Evolutionary conservation across 1,140 invertebrate species (phyloP), one percentile per base, ranked within the genome.

Genomic region (Idris sp.): DNA sequence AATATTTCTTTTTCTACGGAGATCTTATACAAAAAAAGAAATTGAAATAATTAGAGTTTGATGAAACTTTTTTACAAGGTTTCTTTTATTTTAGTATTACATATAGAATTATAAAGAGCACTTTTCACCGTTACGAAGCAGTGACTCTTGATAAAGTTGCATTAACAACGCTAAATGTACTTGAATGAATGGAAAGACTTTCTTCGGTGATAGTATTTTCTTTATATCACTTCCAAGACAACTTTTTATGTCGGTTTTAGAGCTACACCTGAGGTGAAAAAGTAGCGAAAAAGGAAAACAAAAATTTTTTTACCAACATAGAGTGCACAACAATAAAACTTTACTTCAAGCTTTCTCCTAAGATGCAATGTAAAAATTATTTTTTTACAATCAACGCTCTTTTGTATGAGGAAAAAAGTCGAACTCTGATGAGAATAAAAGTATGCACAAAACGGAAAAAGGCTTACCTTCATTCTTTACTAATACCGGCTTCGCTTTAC

Each of bases 141-240:
- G 15, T 61, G 56, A 61, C 35, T 61, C 43, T 44, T 61, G 43
- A 61, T 61, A 31, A 61, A 49, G 43, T 48, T 61, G 15, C 43
- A 40, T 61, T 46, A 48, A 46, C 43, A 61, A 49, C 43, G 40
- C 54, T 15, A 22, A 3, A 15, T 16, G 43, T 48, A 48, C 33
- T 61, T 40, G 22, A 61, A 48, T 48, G 35, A 44, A 44, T 38
- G 43, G 56, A 61, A 48, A 49, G 35, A 59, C 41, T 59, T 59
- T 46, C 44, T 30, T 48, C 30, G 41, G 41, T 46, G 41, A 58
- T 43, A 44, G 15, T 11, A 38, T 48, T 46, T 61, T 40, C 43
- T 61, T 61, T 61, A 40, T 48, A 61, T 61, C 43, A 40, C 31
- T 43, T 48, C 22, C 19, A 56, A 48, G 41, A 38, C 56, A 28